Evolutionary conservation across 2,797 vertebrate species (phyloP).

Genomic region (Danio jaintianensis): DNA sequence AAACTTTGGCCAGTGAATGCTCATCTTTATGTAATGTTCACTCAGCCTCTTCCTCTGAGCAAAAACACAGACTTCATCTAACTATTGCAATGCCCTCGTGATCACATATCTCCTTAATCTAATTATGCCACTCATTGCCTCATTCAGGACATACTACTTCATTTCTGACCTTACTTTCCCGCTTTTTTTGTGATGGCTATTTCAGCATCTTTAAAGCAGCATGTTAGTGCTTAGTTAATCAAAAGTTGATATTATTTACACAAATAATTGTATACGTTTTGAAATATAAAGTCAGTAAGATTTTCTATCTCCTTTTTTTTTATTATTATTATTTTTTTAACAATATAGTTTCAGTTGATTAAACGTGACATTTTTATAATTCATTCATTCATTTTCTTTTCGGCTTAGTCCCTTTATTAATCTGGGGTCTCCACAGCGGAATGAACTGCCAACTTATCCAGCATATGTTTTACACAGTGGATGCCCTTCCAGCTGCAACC

Average conservation of each 20-base stretch:
- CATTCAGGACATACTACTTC: conserved; percentile 57
- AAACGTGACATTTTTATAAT: neutral
- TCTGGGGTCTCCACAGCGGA: too few relatives aligned
- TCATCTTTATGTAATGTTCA: neutral
- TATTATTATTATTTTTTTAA: too few relatives aligned
- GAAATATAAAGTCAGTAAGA: neutral
- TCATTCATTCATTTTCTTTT: too few relatives aligned
- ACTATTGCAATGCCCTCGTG: conserved; percentile 67
- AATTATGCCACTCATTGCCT: conserved; percentile 70
- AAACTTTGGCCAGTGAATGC: conserved; percentile 8
- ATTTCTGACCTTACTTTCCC: conserved; percentile 18
- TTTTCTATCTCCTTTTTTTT: too few relatives aligned
- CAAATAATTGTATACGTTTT: neutral
- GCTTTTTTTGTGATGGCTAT: neutral
- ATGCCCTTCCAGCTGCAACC: too few relatives aligned
- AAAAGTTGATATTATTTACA: neutral
- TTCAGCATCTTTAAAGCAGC: neutral
- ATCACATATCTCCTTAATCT: conserved; percentile 75
- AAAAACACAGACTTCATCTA: neutral
- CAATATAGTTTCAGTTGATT: neutral
- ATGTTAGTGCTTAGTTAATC: neutral
- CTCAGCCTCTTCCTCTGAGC: neutral
- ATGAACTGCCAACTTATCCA: too few relatives aligned
- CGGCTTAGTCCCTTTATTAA: too few relatives aligned
- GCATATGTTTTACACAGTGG: too few relatives aligned